Conservation (phyloP, 2,797 vertebrate species). For the Capromys pilorides region DNA sequence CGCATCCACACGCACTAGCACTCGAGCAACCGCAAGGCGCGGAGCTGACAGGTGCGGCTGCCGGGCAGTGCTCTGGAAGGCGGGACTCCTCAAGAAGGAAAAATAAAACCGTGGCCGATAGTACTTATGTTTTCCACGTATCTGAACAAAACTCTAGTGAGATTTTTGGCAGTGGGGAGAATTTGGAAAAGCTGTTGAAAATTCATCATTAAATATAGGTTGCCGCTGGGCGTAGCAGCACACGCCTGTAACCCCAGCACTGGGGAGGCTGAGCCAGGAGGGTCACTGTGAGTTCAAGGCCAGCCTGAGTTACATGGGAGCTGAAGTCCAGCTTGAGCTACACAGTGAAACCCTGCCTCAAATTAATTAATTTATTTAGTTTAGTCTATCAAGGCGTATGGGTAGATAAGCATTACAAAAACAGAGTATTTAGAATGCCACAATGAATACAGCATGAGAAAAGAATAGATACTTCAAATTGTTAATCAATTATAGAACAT, state of each 20-base stretch:
- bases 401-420: slow-evolving; percentile 1
- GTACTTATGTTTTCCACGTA: neutral
- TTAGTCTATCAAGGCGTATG: neutral
- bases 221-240: too few species aligned
- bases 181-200: neutral
- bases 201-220: neutral
- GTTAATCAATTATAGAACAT: neutral
- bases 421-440: neutral
- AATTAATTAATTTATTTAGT: too few species aligned
- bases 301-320: too few species aligned
- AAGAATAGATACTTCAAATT: neutral
- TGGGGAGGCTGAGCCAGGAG: too few species aligned
- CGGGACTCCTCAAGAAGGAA: neutral
- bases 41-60: neutral
- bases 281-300: too few species aligned
- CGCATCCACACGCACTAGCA: too few species aligned
- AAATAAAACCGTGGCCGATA: neutral
- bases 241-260: too few species aligned
- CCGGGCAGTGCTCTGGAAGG: neutral
- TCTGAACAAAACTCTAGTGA: neutral
- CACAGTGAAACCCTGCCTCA: too few species aligned
- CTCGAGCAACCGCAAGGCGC: neutral
- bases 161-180: neutral
- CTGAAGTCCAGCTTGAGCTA: too few species aligned
- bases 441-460: neutral